Evolutionary conservation across 2,113 vertebrate genomes (phyloP), one percentile per base, ranked within the genome.

Genomic region (Phylloscopus trochilus): DNA sequence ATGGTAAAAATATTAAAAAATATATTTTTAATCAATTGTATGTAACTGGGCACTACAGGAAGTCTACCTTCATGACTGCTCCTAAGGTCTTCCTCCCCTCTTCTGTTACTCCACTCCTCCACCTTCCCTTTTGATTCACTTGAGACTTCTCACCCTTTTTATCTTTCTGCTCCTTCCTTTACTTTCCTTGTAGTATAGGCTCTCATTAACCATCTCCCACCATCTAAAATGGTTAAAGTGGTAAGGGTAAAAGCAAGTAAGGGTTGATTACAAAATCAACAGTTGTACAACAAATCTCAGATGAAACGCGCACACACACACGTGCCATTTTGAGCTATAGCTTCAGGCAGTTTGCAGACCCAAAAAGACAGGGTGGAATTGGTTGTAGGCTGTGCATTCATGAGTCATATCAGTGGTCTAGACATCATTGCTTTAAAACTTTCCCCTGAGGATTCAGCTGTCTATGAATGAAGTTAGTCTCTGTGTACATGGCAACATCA

Each of bases 331-430:
- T 69, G 30, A 90, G 63, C 33, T 76, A 67, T 21, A 74, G 46
- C 75, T 93, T 81, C 85, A 83, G 87, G 90, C 64, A 90, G 39
- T 77, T 66, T 94, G 78, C 68, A 94, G 67, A 70, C 59, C 68
- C 75, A 90, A 87, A 70, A 95, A 90, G 64, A 75, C 51, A 92
- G 76, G 20, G 47, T 88, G 64, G 85, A 94, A 81, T 17, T 49
- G 72, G 83, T 92, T 95, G 89, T 51, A 83, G 43, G 55, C 75
- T 87, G 27, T 89, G 55, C 63, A 63, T 80, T 91, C 49, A 70
- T 94, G 93, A 95, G 75, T 96, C 92, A 96, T 35, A 83, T 94
- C 91, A 88, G 72, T 14, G 26, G 89, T 89, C 93, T 95, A 95
- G 95, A 97, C 95, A 96, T 19, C 73, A 67, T n/a, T 43, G 44